Conservation (phyloP, 1,140 invertebrate species). For the Spodoptera litura region DNA sequence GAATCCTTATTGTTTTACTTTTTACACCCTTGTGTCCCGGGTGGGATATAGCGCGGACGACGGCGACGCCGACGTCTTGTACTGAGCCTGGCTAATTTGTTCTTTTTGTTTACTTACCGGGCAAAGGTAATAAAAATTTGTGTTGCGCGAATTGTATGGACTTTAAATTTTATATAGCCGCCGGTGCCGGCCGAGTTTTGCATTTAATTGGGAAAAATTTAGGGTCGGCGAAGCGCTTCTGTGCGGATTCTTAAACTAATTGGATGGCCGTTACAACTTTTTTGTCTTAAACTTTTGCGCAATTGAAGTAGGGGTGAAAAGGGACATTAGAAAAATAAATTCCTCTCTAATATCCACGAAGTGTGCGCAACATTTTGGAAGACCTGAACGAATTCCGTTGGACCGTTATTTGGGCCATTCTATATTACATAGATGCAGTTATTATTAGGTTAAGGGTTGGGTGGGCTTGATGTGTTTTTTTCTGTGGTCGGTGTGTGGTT, state of each 20-base stretch:
- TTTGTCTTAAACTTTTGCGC: slow-evolving; percentile 77
- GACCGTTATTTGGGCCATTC: slow-evolving; percentile 62
- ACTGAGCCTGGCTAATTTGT: slow-evolving; percentile 79
- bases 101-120: slow-evolving; percentile 84
- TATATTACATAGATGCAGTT: slow-evolving; percentile 71
- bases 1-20: slow-evolving; percentile 86
- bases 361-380: neutral
- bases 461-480: slow-evolving; percentile 74
- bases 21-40: slow-evolving; percentile 85
- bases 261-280: slow-evolving; percentile 83
- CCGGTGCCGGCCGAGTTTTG: slow-evolving; percentile 77
- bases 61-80: slow-evolving; percentile 68
- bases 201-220: slow-evolving; percentile 86
- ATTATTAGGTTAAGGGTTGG: slow-evolving; percentile 64
- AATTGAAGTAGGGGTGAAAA: slow-evolving; percentile 62
- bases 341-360: slow-evolving; percentile 24
- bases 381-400: slow-evolving; percentile 35
- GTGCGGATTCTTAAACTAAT: slow-evolving; percentile 84
- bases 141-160: slow-evolving; percentile 85
- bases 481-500: slow-evolving; percentile 64
- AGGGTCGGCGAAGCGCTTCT: slow-evolving; percentile 82
- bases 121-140: slow-evolving; percentile 85
- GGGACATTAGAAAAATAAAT: slow-evolving; percentile 45
- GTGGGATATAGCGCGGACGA: slow-evolving; percentile 66
- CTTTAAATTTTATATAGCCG: slow-evolving; percentile 84